Base-by-base conservation (phyloP, 2,113 vertebrate genomes). In the Sinocyclocheilus rhinocerous region DNA sequence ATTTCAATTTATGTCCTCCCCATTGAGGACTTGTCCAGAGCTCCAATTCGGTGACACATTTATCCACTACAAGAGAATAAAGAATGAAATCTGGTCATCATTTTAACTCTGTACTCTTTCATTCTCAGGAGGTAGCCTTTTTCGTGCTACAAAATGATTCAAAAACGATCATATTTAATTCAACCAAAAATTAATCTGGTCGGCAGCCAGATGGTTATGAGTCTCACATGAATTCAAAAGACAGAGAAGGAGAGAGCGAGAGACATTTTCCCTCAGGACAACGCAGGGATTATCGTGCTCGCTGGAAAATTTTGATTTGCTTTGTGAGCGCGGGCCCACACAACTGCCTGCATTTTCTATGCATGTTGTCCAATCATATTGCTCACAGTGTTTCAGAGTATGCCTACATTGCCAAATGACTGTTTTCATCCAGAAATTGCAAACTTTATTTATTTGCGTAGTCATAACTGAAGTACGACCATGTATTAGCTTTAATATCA, bases 201-300 rank as follows among this genome's bases (percentile, higher is more conserved):
- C 36, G 42, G 63, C 73, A 83, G 81, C 75, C 86, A 84, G 86
- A 87, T 84, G 86, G 73, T 87, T 86, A 82, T 81, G 69, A 81
- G 50, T 73, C 82, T 80, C 82, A 76, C 77, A 87, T 87, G 83
- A 84, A 87, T 87, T 87, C 82, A 84, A 75, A 84, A 84, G 36
- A 70, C 15, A 84, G 76, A 84, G 55, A 73, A 36, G 36, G 55
- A 61, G 15, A 73, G 52, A 80, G 73, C 24, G 52, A 55, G 52
- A 55, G 24, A 70, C 48, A 83, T 79, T 65, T 73, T 80, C 83
- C 83, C 82, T 52, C 18, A 73, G 76, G 69, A 84, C 48, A 81
- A 26, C 26, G 50, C 10, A 59, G 57, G 83, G 50, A 84, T 84
- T 84, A 84, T 84, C 33, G 75, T 78, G 83, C 77, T 55, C 75